These are phyloP conservation scores for Drosophila siamana DNA, from an alignment of 2,888 invertebrate species.

Conservation along the genomic window DNA sequence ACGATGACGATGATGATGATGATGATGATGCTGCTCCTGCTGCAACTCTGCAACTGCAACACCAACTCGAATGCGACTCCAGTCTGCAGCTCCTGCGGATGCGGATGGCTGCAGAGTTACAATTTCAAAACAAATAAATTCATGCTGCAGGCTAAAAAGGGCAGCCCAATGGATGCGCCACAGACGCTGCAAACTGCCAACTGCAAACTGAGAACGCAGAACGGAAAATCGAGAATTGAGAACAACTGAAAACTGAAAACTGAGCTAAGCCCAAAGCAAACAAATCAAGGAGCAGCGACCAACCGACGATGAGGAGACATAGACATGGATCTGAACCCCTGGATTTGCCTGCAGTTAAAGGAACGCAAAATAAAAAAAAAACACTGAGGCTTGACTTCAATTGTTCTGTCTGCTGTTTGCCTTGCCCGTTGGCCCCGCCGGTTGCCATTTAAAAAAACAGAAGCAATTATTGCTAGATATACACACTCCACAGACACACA, in stretches of 20 bases:
- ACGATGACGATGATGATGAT: conserved; percentile 53
- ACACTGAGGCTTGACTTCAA: conserved; percentile 76
- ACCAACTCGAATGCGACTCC: conserved; percentile 2
- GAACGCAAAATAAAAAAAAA: conserved; percentile 8
- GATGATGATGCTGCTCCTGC: conserved; percentile 22
- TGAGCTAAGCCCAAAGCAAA: conserved; percentile 63
- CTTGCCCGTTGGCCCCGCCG: conserved; percentile 6
- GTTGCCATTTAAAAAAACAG: conserved; percentile 61
- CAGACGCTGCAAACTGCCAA: conserved; percentile 43
- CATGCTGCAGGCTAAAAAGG: conserved; percentile 78
- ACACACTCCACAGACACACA: conserved; percentile 18
- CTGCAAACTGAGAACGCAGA: conserved; percentile 39
- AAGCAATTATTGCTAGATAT: conserved; percentile 67
- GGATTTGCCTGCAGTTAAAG: conserved; percentile 57
- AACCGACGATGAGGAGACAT: conserved; percentile 43
- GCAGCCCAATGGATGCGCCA: conserved; percentile 61
- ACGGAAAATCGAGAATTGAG: conserved; percentile 40
- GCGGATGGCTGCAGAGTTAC: conserved; percentile 71
- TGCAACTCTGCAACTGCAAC: conserved; percentile 15
- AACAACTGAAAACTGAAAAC: conserved; percentile 38
- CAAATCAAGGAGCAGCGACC: conserved; percentile 76
- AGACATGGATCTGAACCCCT: conserved; percentile 28
- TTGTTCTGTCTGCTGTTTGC: conserved; percentile 58
- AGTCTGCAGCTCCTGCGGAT: conserved; percentile 38
- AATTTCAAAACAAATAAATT: conserved; percentile 81